Base-by-base conservation (phyloP, 2,888 invertebrate species). In the Entomobrya proxima region DNA sequence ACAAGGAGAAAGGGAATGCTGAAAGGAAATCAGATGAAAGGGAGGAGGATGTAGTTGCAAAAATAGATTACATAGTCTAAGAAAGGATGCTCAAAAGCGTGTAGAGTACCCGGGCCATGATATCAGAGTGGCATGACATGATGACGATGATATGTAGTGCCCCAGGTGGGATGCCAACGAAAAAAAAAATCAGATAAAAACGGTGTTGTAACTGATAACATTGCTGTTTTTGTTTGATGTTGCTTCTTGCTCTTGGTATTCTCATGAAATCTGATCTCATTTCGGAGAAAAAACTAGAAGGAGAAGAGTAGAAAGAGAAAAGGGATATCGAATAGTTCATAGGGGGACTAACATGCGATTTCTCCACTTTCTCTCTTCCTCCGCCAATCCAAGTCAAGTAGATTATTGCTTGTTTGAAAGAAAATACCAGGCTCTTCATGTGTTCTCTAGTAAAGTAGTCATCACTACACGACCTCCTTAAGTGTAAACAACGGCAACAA, bases 81-180 rank as follows among this genome's bases (percentile, higher is more conserved):
- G 18, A 37, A 37, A 67, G 24, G 35, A 40, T 37, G 13, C 2
- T 40, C 18, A 37, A 35, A 35, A n/a, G n/a, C n/a, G n/a, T n/a
- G 61, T 64, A n/a, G 18, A 61, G 1, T 24, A 55, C 27, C 21
- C 9, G n/a, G n/a, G 0, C 15, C 37, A 24, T 21, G 35, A 27
- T 47, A 47, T 15, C 13, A 47, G 18, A 18, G 6, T 30, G 32
- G 32, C 5, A 80, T 37, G 80, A 77, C 37, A 21, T 2, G 44
- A 77, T 35, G 32, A 67, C 58, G 50, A 77, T 80, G 72, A 82
- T 82, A 72, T 85, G 74, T 52, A 55, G 74, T 79, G 77, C 80
- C 78, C 82, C 86, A 76, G 76, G 81, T 82, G 78, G 40, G 74
- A 75, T 67, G 21, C 40, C 13, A 27, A 15, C n/a, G 30, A 32